A percentile compares a stretch with the other conserved stretches of the same genome.
phyloP scores from a whole-genome alignment of 2,888 invertebrate genomes.

The Acanthopleura granulata region DNA sequence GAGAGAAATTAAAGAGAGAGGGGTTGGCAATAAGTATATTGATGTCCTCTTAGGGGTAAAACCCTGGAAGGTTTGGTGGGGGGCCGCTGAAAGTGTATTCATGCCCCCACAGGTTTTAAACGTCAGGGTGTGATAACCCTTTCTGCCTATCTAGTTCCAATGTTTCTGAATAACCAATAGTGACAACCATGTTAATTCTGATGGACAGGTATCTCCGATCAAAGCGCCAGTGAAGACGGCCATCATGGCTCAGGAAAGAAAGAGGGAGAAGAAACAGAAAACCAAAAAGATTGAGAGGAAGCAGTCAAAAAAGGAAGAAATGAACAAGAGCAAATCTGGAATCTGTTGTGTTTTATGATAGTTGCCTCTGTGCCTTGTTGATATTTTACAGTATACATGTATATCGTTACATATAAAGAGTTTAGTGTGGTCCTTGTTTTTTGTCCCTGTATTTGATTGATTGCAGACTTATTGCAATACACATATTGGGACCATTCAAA shows the following conservation, averaged over 20 bases:
- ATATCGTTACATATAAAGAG: no score
- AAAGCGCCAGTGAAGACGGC: slow-evolving; percentile 24
- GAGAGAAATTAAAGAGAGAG: no score
- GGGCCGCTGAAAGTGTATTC: no score
- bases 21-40: no score
- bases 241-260: slow-evolving; percentile 14
- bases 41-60: no score
- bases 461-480: no score
- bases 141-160: not conserved
- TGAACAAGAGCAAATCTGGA: not conserved
- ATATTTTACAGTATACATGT: no score
- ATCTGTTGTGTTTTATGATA: slow-evolving; percentile 11
- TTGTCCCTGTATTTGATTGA: no score
- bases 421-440: no score
- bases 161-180: not conserved
- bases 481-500: no score
- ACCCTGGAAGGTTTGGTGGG: no score
- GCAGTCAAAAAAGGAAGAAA: not conserved
- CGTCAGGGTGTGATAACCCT: not conserved
- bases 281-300: slow-evolving; percentile 11
- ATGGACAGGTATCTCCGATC: slow-evolving; percentile 31
- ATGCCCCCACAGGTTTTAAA: not conserved
- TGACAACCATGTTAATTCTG: no score
- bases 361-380: not conserved
- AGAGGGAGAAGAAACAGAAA: slow-evolving; percentile 15